Percentiles rank a stretch among this genome's conserved stretches.
phyloP scores from a whole-genome alignment of 2,113 vertebrate genomes.

The Murina feae region DNA sequence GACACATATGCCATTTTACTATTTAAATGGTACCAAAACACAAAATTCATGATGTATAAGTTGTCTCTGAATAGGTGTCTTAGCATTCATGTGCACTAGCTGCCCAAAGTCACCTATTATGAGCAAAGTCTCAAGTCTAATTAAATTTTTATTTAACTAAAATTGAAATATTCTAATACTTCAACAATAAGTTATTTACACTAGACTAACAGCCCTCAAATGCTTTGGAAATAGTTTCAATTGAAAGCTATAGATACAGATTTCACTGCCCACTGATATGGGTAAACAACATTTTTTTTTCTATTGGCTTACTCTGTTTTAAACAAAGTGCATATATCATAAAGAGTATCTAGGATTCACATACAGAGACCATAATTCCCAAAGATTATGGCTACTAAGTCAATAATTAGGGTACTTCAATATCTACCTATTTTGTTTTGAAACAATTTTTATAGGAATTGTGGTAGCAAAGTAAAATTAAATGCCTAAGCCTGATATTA shows the following conservation, averaged over 20 bases:
- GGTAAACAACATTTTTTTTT: slow-evolving; percentile 60
- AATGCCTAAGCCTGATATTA: not conserved
- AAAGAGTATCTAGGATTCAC: slow-evolving; percentile 67
- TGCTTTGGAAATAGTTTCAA: slow-evolving; percentile 74
- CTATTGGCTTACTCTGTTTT: slow-evolving; percentile 73
- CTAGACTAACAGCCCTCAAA: slow-evolving; percentile 79
- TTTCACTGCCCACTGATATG: slow-evolving; percentile 76
- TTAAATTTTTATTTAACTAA: slow-evolving; percentile 83
- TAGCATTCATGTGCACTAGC: slow-evolving; percentile 70
- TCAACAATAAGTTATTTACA: slow-evolving; percentile 84
- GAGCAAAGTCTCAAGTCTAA: slow-evolving; percentile 82
- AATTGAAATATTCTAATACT: slow-evolving; percentile 84
- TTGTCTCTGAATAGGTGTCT: slow-evolving; percentile 69
- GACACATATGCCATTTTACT: slow-evolving; percentile 48
- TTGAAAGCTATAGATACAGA: slow-evolving; percentile 78
- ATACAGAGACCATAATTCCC: slow-evolving; percentile 61
- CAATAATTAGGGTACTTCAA: slow-evolving; percentile 75
- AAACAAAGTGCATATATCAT: slow-evolving; percentile 71
- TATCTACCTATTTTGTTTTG: slow-evolving; percentile 57
- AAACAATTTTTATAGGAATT: slow-evolving; percentile 63
- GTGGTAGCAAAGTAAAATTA: slow-evolving; percentile 39
- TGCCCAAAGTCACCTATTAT: slow-evolving; percentile 78
- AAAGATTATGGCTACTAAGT: slow-evolving; percentile 64
- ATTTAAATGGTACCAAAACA: slow-evolving; percentile 63
- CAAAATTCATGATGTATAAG: slow-evolving; percentile 53